Evolutionary conservation across 2,113 vertebrate species (phyloP).

Genomic region (Ginglymostoma cirratum): DNA sequence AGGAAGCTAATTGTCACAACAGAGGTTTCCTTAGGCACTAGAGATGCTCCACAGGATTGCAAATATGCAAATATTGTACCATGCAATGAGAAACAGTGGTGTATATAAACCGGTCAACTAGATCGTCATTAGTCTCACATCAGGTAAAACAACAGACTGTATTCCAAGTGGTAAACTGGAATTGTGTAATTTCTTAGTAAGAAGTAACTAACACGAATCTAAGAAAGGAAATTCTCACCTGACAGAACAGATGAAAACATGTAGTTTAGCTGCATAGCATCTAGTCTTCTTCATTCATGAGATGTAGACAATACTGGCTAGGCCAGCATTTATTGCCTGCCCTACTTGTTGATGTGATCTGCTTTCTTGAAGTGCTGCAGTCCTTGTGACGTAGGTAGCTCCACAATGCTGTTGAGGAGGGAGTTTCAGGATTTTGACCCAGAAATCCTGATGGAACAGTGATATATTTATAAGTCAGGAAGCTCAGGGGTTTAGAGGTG

Average conservation of each 20-base stretch:
- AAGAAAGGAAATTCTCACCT: neutral
- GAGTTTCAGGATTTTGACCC: too few species aligned
- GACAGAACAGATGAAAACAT: neutral
- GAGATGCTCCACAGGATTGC: neutral
- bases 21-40: neutral
- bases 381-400: too few species aligned
- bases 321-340: too few species aligned
- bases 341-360: too few species aligned
- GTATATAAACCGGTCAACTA: neutral
- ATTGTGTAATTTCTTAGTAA: neutral
- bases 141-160: neutral
- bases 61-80: neutral
- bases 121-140: neutral
- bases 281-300: too few species aligned
- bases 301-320: too few species aligned
- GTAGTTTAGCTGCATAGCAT: too few species aligned
- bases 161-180: neutral
- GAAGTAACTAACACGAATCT: neutral
- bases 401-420: too few species aligned
- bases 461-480: too few species aligned
- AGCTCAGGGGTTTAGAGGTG: too few species aligned
- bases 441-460: too few species aligned
- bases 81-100: neutral
- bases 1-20: neutral
- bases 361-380: too few species aligned